Percentiles rank a stretch among this genome's conserved stretches.
Evolutionary conservation across 2,113 vertebrate species (phyloP).

Genomic region (Brachyhypopomus occidentalis): DNA sequence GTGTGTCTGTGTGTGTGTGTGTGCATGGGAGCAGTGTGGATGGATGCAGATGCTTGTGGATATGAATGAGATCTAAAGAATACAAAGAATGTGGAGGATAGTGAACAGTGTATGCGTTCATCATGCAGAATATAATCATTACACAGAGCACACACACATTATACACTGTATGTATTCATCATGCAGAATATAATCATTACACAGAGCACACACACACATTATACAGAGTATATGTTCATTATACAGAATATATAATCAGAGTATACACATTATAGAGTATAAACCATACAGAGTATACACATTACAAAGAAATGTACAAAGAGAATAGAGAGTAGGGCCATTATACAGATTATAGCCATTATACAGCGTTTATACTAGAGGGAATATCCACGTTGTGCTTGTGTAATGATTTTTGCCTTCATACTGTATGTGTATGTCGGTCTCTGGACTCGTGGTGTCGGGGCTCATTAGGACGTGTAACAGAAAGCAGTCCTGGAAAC

Average conservation of each 20-base stretch:
- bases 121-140: neutral
- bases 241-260: too few relatives aligned
- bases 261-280: too few relatives aligned
- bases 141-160: too few relatives aligned
- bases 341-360: too few relatives aligned
- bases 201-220: too few relatives aligned
- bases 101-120: neutral
- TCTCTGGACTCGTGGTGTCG: neutral
- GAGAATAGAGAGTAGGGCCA: too few relatives aligned
- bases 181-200: neutral
- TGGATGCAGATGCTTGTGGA: conserved; percentile 1
- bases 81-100: neutral
- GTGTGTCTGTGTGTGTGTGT: conserved; percentile 1
- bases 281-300: too few relatives aligned
- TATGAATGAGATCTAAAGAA: conserved; percentile 24
- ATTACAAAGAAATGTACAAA: too few relatives aligned
- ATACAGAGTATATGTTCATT: too few relatives aligned
- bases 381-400: neutral
- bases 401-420: neutral
- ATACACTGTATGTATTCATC: neutral
- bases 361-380: too few relatives aligned
- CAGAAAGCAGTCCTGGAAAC: neutral
- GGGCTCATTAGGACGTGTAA: neutral
- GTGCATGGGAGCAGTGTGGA: neutral
- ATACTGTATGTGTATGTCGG: neutral